These are phyloP conservation scores for Cheilosia vulpina DNA, from an alignment of 2,888 invertebrate species.

Conservation along the genomic window DNA sequence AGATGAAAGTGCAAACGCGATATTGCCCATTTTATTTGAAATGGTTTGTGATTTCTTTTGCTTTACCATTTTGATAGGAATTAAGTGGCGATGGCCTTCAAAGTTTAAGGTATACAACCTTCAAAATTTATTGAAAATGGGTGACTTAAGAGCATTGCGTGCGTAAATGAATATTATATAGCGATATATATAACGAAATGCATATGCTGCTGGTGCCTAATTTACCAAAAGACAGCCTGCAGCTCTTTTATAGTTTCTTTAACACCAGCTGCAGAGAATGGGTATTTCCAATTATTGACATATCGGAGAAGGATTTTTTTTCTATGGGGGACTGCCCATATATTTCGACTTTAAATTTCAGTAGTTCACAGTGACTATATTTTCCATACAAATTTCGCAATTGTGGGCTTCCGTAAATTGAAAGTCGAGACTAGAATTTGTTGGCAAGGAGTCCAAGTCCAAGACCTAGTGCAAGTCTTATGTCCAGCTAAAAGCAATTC, in stretches of 20 bases:
- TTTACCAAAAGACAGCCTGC: constrained; percentile 9
- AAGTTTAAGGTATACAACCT: constrained; percentile 47
- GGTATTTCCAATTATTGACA: too few relatives aligned
- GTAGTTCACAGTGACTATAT: too few relatives aligned
- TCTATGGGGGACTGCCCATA: too few relatives aligned
- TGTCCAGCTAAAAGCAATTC: too few relatives aligned
- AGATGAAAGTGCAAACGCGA: constrained; percentile 64
- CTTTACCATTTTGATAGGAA: neutral
- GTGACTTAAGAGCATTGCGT: constrained; percentile 24
- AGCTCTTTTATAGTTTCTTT: neutral
- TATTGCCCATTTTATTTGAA: constrained; percentile 41
- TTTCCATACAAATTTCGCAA: too few relatives aligned
- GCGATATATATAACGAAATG: constrained; percentile 2
- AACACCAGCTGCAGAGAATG: too few relatives aligned
- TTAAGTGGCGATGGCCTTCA: constrained; percentile 34
- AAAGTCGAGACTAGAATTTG: too few relatives aligned
- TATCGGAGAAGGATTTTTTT: too few relatives aligned
- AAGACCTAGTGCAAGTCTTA: too few relatives aligned
- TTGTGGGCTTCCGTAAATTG: too few relatives aligned
- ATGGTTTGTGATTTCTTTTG: constrained; percentile 13
- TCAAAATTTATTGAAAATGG: constrained; percentile 11
- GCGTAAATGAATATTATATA: neutral
- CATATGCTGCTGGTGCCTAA: neutral
- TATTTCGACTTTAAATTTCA: too few relatives aligned
- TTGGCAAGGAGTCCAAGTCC: too few relatives aligned